Evolutionary conservation across 2,113 vertebrate genomes (phyloP).

Genomic region (Festucalex cinctus): DNA sequence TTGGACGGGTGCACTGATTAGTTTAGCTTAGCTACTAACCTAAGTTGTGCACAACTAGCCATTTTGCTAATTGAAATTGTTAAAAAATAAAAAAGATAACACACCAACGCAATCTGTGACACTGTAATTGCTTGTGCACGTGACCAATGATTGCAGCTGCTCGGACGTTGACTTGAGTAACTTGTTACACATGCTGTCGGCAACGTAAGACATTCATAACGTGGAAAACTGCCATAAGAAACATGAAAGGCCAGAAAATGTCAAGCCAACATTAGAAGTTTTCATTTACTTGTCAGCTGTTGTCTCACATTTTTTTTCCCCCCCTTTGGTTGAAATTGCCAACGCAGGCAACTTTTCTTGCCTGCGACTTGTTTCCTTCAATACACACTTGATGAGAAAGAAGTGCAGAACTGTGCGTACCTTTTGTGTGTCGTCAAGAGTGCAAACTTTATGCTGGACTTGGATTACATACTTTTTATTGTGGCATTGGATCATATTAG

Average conservation of each 20-base stretch:
- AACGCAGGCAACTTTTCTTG: background rate
- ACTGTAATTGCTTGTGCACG: background rate
- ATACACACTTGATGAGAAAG: background rate
- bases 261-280: background rate
- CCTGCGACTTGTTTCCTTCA: background rate
- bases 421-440: background rate
- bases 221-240: background rate
- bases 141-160: background rate
- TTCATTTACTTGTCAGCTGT: background rate
- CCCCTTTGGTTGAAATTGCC: background rate
- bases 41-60: background rate
- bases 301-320: background rate
- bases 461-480: constrained; percentile 32
- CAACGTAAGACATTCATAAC: background rate
- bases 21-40: background rate
- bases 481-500: constrained; percentile 56
- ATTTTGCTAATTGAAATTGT: background rate
- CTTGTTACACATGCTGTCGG: background rate
- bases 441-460: constrained; percentile 40
- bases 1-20: background rate
- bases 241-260: background rate
- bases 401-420: constrained; percentile 14
- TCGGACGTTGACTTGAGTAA: background rate
- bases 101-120: background rate
- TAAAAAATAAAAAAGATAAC: too few relatives aligned